phyloP scores from a whole-genome alignment of 2,888 invertebrate species.

The Arge pagana region DNA sequence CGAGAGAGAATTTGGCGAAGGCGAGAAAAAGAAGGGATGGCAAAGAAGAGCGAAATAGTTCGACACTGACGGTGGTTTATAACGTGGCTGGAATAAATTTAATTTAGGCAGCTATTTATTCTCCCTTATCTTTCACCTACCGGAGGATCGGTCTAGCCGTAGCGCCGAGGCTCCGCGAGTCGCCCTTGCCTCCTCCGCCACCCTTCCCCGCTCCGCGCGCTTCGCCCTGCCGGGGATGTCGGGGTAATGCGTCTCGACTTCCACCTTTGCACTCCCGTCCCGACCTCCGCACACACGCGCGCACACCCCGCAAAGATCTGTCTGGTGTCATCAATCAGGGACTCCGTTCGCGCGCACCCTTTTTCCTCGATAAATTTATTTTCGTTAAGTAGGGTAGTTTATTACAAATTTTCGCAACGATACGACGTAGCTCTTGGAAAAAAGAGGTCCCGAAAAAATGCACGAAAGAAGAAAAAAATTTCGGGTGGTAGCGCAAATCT shows the following conservation, averaged over 20 bases:
- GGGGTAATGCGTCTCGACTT: conserved; percentile 55
- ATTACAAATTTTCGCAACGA: too few relatives aligned
- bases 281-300: not conserved
- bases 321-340: conserved; percentile 54
- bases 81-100: conserved; percentile 12
- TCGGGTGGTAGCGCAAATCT: too few relatives aligned
- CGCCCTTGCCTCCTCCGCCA: too few relatives aligned
- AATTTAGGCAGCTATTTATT: conserved; percentile 21
- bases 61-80: too few relatives aligned
- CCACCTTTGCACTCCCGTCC: conserved; percentile 37
- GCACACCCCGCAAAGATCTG: conserved; percentile 17
- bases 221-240: conserved; percentile 43
- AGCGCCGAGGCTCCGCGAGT: not conserved
- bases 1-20: not conserved
- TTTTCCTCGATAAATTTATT: too few relatives aligned
- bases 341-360: conserved; percentile 13
- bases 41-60: too few relatives aligned
- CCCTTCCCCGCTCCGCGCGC: not conserved
- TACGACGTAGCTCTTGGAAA: too few relatives aligned
- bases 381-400: too few relatives aligned
- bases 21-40: not conserved
- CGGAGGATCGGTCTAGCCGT: too few relatives aligned
- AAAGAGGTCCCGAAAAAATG: too few relatives aligned
- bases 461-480: too few relatives aligned
- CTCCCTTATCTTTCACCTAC: conserved; percentile 18